These are phyloP conservation scores for Hirudo medicinalis DNA, from an alignment of 1,140 invertebrate species.

Conservation along the genomic window DNA sequence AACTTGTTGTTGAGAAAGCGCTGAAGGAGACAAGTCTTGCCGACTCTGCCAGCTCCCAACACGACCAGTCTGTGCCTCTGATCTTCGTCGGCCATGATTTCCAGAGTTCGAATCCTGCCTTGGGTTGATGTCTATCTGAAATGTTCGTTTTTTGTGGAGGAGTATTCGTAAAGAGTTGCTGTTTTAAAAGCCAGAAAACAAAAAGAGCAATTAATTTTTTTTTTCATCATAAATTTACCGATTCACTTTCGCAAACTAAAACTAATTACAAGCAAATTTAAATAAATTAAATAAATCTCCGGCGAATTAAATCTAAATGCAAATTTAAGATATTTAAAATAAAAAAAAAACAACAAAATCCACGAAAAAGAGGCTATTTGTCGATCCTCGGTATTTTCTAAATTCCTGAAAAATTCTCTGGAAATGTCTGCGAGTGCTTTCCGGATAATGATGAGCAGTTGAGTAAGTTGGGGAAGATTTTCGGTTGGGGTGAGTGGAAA, in stretches of 20 bases:
- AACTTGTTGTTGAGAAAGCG: conserved; percentile 73
- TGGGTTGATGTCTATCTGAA: not conserved
- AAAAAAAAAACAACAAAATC: too few relatives aligned
- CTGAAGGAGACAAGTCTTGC: conserved; percentile 73
- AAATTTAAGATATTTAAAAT: not conserved
- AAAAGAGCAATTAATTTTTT: too few relatives aligned
- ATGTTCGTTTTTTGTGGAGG: not conserved
- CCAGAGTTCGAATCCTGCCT: not conserved
- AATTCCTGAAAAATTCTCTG: too few relatives aligned
- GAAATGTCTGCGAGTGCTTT: too few relatives aligned
- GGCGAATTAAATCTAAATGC: not conserved
- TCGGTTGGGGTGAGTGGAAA: too few relatives aligned
- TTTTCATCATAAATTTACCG: too few relatives aligned
- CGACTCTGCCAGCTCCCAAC: conserved; percentile 65
- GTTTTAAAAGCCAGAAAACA: too few relatives aligned
- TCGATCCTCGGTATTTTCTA: too few relatives aligned
- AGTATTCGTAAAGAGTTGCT: not conserved
- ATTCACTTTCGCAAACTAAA: too few relatives aligned
- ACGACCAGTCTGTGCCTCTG: conserved; percentile 61
- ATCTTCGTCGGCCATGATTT: conserved; percentile 3
- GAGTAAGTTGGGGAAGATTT: too few relatives aligned
- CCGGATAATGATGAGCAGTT: too few relatives aligned
- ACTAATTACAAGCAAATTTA: not conserved
- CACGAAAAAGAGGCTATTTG: too few relatives aligned
- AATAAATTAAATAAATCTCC: not conserved